Percentiles rank a stretch among this genome's conserved stretches.
Evolutionary conservation across 2,888 invertebrate species (phyloP).

Genomic region (Thysanoteuthis rhombus): DNA sequence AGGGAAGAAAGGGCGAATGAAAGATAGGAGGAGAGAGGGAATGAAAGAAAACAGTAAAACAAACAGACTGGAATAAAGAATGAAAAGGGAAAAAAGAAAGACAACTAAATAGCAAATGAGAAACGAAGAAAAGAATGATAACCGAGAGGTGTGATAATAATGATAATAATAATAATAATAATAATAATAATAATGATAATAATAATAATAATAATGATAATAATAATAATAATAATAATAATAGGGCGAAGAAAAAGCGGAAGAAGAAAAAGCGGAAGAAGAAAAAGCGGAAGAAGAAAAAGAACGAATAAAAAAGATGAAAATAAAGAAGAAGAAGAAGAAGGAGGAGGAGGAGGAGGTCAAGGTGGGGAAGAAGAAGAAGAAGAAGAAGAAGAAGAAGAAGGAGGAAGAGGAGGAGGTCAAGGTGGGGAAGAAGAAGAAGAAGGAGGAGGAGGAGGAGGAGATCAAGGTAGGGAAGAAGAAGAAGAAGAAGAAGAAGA

Average conservation of each 20-base stretch:
- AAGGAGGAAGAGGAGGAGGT: background rate
- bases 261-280: background rate
- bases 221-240: background rate
- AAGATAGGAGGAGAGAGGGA: background rate
- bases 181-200: too few species aligned
- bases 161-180: too few species aligned
- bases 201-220: too few species aligned
- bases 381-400: background rate
- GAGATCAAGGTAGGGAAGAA: background rate
- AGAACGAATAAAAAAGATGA: background rate
- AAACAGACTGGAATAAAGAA: too few species aligned
- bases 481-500: background rate
- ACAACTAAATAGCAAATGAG: too few species aligned
- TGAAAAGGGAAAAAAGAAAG: too few species aligned
- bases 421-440: background rate
- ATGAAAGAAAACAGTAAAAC: background rate
- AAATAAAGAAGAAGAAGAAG: background rate
- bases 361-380: background rate
- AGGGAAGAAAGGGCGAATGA: background rate
- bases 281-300: background rate
- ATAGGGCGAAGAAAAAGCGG: background rate
- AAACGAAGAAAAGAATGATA: too few species aligned
- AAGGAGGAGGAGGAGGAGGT: too few species aligned
- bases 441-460: background rate
- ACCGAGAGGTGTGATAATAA: too few species aligned